Conservation (phyloP, 2,888 invertebrate species). For the Cephonodes hylas region DNA sequence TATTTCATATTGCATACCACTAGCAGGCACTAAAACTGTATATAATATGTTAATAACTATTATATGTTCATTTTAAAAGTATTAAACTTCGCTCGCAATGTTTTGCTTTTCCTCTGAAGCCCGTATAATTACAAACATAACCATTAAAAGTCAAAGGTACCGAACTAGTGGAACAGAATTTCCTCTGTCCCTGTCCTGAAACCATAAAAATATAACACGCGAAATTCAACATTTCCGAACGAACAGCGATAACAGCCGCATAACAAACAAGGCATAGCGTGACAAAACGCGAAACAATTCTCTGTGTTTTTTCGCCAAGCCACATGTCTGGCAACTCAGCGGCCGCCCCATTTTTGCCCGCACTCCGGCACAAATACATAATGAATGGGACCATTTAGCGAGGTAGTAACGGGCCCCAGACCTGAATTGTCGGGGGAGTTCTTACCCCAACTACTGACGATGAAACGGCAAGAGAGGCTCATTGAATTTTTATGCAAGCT, state of each 20-base stretch:
- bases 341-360: slow-evolving; percentile 68
- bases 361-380: slow-evolving; percentile 70
- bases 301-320: not conserved
- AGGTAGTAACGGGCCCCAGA: slow-evolving; percentile 57
- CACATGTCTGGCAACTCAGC: slow-evolving; percentile 14
- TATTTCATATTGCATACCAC: too few relatives aligned
- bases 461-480: slow-evolving; percentile 20
- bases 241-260: not conserved
- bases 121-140: too few relatives aligned
- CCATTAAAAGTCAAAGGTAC: too few relatives aligned
- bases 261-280: not conserved
- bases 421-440: slow-evolving; percentile 52
- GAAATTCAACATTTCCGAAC: too few relatives aligned
- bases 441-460: slow-evolving; percentile 48
- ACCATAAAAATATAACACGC: too few relatives aligned
- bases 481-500: slow-evolving; percentile 31
- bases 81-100: too few relatives aligned
- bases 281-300: not conserved
- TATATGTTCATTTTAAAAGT: too few relatives aligned
- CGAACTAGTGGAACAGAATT: too few relatives aligned
- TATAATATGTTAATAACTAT: too few relatives aligned
- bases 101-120: too few relatives aligned
- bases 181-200: too few relatives aligned
- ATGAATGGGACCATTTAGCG: slow-evolving; percentile 71
- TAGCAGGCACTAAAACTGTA: too few relatives aligned